Percentiles rank a stretch among this genome's conserved stretches.
Evolutionary conservation across 2,888 invertebrate genomes (phyloP).

Genomic region (Drosophila histrio): DNA sequence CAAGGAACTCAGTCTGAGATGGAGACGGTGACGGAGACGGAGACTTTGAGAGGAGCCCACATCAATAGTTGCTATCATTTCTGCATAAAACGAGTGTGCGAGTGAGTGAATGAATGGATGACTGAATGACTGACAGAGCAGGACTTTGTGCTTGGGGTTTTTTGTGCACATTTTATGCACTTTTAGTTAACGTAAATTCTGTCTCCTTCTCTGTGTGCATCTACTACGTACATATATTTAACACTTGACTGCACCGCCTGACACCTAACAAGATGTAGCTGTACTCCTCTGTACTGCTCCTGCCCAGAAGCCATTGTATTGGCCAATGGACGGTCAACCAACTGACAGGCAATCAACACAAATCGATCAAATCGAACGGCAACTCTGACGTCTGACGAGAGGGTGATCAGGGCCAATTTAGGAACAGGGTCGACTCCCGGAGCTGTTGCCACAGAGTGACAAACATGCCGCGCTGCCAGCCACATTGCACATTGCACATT

Average conservation of each 20-base stretch:
- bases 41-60: slow-evolving; percentile 26
- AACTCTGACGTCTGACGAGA: slow-evolving; percentile 31
- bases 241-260: slow-evolving; percentile 74
- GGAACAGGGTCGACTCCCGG: slow-evolving; percentile 41
- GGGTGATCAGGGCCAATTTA: slow-evolving; percentile 66
- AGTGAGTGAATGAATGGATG: slow-evolving; percentile 36
- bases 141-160: slow-evolving; percentile 46
- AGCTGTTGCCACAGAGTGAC: slow-evolving; percentile 53
- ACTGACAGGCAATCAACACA: slow-evolving; percentile 78
- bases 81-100: slow-evolving; percentile 53
- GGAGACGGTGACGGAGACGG: neutral
- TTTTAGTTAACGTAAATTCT: slow-evolving; percentile 76
- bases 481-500: slow-evolving; percentile 13
- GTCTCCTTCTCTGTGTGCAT: neutral
- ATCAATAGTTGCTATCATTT: slow-evolving; percentile 58
- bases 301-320: slow-evolving; percentile 64
- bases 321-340: slow-evolving; percentile 28
- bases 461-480: slow-evolving; percentile 53
- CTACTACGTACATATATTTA: slow-evolving; percentile 66
- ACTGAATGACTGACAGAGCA: slow-evolving; percentile 48
- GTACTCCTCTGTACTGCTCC: slow-evolving; percentile 4
- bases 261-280: slow-evolving; percentile 70
- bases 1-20: neutral
- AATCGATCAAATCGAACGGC: slow-evolving; percentile 73
- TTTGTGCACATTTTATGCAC: slow-evolving; percentile 70